phyloP scores from a whole-genome alignment of 2,888 invertebrate genomes.

The Drosophila rellima region DNA sequence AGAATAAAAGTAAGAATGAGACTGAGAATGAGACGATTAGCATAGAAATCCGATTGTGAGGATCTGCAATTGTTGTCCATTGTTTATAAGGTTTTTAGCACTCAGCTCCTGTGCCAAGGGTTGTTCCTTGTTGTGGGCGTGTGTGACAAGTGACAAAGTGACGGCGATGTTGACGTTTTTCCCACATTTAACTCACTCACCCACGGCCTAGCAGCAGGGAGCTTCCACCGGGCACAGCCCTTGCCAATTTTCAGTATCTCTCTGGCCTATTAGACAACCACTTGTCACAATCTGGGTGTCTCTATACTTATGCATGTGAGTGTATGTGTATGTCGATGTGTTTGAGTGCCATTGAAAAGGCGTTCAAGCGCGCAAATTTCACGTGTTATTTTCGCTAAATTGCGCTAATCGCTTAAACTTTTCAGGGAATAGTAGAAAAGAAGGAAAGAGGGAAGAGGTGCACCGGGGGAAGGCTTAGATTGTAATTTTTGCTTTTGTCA shows the following conservation, averaged over 20 bases:
- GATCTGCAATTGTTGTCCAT: constrained; percentile 76
- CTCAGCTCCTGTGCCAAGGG: constrained; percentile 51
- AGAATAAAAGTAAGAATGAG: constrained; percentile 3
- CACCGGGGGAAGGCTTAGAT: constrained; percentile 26
- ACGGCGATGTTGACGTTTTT: constrained; percentile 55
- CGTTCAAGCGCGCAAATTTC: constrained; percentile 79
- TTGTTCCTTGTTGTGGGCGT: constrained; percentile 57
- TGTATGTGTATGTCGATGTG: constrained; percentile 19
- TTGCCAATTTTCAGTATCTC: constrained; percentile 50
- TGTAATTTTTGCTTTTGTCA: constrained; percentile 46
- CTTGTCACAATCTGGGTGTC: constrained; percentile 42
- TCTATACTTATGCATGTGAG: constrained; percentile 11
- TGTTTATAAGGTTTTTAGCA: constrained; percentile 59
- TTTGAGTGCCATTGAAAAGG: constrained; percentile 77
- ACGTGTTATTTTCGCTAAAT: constrained; percentile 80
- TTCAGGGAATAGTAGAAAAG: constrained; percentile 34
- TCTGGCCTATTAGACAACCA: constrained; percentile 42
- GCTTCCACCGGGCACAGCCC: constrained; percentile 39
- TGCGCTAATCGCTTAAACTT: constrained; percentile 78
- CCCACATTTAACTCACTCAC: constrained; percentile 71
- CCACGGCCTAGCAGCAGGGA: constrained; percentile 49
- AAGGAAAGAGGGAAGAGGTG: not conserved
- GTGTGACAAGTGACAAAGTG: constrained; percentile 61
- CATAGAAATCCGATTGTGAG: constrained; percentile 83
- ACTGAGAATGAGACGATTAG: constrained; percentile 73